These are phyloP conservation scores for Catharus fuscescens DNA, from an alignment of 2,113 vertebrate species.

Conservation along the genomic window DNA sequence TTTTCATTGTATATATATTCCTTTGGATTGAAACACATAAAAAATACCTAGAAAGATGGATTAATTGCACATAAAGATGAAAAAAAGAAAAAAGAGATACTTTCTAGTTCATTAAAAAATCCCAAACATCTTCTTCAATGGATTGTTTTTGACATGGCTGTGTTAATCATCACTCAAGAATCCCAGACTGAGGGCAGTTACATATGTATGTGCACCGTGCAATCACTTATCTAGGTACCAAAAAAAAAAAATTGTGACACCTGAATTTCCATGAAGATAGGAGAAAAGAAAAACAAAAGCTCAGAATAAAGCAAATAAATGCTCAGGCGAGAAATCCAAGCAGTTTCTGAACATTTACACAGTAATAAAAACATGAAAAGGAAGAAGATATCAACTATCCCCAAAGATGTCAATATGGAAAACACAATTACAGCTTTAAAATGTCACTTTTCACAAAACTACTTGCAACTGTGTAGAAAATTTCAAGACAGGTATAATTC, in stretches of 20 bases:
- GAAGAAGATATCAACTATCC: background rate
- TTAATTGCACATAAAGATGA: background rate
- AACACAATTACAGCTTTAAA: background rate
- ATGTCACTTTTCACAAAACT: background rate
- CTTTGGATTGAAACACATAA: background rate
- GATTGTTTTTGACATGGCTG: background rate
- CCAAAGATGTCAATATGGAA: background rate
- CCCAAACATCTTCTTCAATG: background rate
- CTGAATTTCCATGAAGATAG: background rate
- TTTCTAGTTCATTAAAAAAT: background rate
- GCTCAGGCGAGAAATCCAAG: background rate
- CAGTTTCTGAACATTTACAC: background rate
- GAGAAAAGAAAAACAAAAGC: background rate
- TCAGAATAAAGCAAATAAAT: background rate
- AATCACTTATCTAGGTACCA: background rate
- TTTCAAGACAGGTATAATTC: background rate
- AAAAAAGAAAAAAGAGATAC: background rate
- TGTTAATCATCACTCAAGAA: background rate
- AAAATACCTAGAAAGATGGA: background rate
- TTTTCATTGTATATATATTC: background rate
- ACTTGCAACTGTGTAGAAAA: background rate
- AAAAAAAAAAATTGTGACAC: background rate
- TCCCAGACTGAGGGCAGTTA: background rate
- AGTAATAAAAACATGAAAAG: background rate
- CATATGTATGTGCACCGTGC: background rate